phyloP scores from a whole-genome alignment of 2,113 vertebrate species.

The Poeciliopsis retropinna region DNA sequence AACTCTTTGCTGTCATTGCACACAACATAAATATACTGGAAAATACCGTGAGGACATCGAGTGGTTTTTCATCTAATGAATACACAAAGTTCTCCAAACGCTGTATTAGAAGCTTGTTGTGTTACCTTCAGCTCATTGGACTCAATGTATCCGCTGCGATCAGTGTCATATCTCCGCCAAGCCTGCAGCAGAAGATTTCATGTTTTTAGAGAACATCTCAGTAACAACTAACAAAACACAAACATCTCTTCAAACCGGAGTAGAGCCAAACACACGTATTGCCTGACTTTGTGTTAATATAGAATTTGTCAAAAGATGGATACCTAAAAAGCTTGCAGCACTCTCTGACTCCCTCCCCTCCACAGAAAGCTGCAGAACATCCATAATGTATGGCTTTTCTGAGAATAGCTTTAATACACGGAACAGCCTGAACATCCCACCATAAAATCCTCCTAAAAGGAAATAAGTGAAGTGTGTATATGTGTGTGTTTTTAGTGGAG shows the following conservation, averaged over 20 bases:
- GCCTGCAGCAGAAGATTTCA: constrained; percentile 77
- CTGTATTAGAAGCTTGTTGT: background rate
- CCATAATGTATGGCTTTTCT: constrained; percentile 78
- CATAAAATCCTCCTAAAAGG: constrained; percentile 28
- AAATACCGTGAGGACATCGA: background rate
- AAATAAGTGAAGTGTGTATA: background rate
- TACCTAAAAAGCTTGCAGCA: constrained; percentile 49
- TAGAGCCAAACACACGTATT: constrained; percentile 13
- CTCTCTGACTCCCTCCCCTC: constrained; percentile 19
- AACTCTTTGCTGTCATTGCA: no score
- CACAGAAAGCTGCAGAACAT: constrained; percentile 68
- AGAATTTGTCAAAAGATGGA: constrained; percentile 69
- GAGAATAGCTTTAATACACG: constrained; percentile 72
- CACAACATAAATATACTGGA: no score
- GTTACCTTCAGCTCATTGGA: constrained; percentile 96
- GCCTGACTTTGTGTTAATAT: constrained; percentile 42
- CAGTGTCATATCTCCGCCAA: constrained; percentile 94
- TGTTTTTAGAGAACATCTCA: constrained; percentile 12
- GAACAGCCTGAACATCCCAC: constrained; percentile 47
- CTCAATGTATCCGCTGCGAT: constrained; percentile 97
- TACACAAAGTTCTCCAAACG: background rate
- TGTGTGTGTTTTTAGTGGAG: background rate
- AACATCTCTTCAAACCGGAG: background rate
- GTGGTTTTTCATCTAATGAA: background rate
- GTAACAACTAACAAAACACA: background rate